phyloP scores from a whole-genome alignment of 2,797 vertebrate species.

The Urosaurus nigricauda region DNA sequence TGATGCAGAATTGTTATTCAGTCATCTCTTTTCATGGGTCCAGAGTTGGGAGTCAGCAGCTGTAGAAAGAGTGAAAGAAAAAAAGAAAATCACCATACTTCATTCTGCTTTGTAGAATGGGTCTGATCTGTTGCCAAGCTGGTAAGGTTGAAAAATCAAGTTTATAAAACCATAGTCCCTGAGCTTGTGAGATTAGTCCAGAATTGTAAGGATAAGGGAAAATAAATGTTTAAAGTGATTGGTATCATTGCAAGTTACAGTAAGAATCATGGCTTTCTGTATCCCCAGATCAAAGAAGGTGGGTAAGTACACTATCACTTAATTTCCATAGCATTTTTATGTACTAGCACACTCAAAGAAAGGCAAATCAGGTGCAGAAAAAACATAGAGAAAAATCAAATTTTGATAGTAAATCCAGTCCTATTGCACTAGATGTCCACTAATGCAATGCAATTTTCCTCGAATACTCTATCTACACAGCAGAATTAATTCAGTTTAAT shows the following conservation, averaged over 20 bases:
- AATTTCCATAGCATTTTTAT: constrained; percentile 34
- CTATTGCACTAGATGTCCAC: background rate
- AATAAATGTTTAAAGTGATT: background rate
- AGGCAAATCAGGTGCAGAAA: background rate
- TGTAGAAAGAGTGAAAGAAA: constrained; percentile 16
- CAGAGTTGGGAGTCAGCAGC: constrained; percentile 18
- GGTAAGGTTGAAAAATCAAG: background rate
- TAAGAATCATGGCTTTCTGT: background rate
- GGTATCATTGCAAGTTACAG: background rate
- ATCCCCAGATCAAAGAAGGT: background rate
- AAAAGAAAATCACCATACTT: background rate
- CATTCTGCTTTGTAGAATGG: background rate
- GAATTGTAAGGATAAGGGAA: background rate
- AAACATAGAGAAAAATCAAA: background rate
- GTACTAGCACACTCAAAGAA: background rate
- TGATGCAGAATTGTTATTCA: constrained; percentile 1
- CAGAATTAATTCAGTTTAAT: too few relatives aligned
- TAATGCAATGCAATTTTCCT: background rate
- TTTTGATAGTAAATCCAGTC: background rate
- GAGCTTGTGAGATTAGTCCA: constrained; percentile 6
- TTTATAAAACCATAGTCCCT: constrained; percentile 22
- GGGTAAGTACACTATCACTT: constrained; percentile 17
- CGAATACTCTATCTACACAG: too few relatives aligned
- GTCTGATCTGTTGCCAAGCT: background rate
- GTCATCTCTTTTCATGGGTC: constrained; percentile 25